Conservation (phyloP, 2,797 vertebrate species). For the Enteromius afrohamiltoni region DNA sequence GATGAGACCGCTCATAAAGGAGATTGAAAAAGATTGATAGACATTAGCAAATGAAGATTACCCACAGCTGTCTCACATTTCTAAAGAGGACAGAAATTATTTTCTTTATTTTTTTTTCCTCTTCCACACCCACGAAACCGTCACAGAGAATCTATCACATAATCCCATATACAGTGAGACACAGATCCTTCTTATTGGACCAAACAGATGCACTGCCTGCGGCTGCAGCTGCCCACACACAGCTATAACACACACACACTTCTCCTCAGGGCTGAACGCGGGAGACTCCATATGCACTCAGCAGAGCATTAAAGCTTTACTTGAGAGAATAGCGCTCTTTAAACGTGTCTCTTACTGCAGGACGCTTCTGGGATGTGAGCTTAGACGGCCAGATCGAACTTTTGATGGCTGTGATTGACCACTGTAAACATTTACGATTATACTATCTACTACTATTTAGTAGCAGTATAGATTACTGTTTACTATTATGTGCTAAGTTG, state of each 20-base stretch:
- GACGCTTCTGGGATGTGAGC: constrained; percentile 19
- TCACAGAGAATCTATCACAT: constrained; percentile 13
- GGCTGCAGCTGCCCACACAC: constrained; percentile 67
- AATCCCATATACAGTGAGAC: constrained; percentile 32
- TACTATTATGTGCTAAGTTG: neutral
- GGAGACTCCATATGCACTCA: constrained; percentile 66
- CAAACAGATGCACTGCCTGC: constrained; percentile 70
- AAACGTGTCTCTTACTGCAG: constrained; percentile 38
- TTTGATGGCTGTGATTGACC: constrained; percentile 5
- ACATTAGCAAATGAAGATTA: constrained; percentile 23
- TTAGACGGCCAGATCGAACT: constrained; percentile 6
- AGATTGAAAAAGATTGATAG: constrained; percentile 5
- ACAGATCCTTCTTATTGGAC: constrained; percentile 36
- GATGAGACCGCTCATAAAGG: neutral
- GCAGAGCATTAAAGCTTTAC: constrained; percentile 68
- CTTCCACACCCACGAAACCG: constrained; percentile 22
- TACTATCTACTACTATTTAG: neutral
- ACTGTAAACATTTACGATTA: neutral
- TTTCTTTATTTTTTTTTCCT: neutral
- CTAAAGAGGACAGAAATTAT: constrained; percentile 2
- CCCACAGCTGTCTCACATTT: constrained; percentile 29
- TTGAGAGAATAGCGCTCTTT: constrained; percentile 60
- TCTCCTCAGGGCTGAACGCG: constrained; percentile 58
- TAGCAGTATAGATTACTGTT: neutral
- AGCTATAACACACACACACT: constrained; percentile 49